Evolutionary conservation across 1,140 invertebrate genomes (phyloP).

Genomic region (Xylocopa sonorina): DNA sequence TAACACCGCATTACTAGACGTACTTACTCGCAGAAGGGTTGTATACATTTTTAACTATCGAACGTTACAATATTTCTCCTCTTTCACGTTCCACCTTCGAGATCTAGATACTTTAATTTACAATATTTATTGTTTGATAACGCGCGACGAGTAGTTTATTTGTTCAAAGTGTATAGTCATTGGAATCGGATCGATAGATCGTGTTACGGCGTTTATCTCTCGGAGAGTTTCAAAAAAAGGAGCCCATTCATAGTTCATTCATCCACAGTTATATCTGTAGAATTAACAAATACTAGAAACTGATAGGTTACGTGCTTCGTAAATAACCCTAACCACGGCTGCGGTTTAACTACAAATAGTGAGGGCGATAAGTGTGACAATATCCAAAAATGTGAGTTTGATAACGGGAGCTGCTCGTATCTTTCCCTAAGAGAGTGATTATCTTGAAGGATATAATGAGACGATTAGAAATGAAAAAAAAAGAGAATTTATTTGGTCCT

Average conservation of each 20-base stretch:
- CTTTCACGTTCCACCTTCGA: not conserved
- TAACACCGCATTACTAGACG: not conserved
- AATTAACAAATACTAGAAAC: conserved; percentile 29
- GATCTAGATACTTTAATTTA: not conserved
- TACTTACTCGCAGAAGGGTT: not conserved
- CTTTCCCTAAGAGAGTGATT: not conserved
- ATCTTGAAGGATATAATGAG: not conserved
- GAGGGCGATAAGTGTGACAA: conserved; percentile 1
- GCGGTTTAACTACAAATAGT: not conserved
- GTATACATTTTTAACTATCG: not conserved
- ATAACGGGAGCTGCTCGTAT: not conserved
- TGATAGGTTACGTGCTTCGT: not conserved
- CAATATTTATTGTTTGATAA: not conserved
- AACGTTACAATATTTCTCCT: not conserved
- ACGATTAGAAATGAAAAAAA: not conserved
- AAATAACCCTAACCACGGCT: not conserved
- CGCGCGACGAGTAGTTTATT: not conserved
- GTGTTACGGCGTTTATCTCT: not conserved
- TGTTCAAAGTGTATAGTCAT: no score
- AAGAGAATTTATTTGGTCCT: not conserved
- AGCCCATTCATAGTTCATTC: conserved; percentile 7
- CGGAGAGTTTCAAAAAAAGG: not conserved
- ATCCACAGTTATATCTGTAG: not conserved
- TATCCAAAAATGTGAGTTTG: not conserved
- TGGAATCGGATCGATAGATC: not conserved